These are phyloP conservation scores for Cheilosia scutellata DNA, from an alignment of 2,888 invertebrate species.

Conservation along the genomic window DNA sequence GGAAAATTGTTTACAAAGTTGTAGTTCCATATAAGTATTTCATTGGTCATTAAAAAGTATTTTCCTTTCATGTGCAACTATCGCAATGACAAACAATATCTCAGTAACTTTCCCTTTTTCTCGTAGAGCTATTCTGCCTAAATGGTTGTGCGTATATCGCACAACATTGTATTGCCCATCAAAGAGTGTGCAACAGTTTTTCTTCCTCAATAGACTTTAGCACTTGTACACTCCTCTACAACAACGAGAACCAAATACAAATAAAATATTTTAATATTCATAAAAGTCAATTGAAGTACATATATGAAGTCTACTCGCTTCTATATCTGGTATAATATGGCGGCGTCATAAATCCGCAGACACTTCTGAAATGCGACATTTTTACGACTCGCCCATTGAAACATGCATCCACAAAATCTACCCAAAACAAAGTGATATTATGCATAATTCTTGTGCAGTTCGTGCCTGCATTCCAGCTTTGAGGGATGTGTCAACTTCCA, in stretches of 20 bases:
- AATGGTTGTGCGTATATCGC: not conserved
- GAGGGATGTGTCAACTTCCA: slow-evolving; percentile 67
- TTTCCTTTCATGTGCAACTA: slow-evolving; percentile 57
- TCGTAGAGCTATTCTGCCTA: not conserved
- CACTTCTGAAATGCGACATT: slow-evolving; percentile 72
- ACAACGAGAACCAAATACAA: slow-evolving; percentile 21
- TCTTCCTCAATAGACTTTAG: slow-evolving; percentile 26
- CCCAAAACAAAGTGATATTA: slow-evolving; percentile 22
- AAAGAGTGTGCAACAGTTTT: slow-evolving; percentile 35
- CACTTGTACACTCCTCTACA: slow-evolving; percentile 7
- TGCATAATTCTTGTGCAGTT: slow-evolving; percentile 48
- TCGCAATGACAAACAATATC: slow-evolving; percentile 50
- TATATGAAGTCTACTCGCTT: not conserved
- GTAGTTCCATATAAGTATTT: slow-evolving; percentile 32
- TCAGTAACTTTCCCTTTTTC: slow-evolving; percentile 58
- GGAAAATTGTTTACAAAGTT: slow-evolving; percentile 73
- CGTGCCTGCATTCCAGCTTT: slow-evolving; percentile 42
- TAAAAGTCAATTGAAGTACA: slow-evolving; percentile 68
- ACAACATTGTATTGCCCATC: slow-evolving; percentile 47
- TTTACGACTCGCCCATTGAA: slow-evolving; percentile 48
- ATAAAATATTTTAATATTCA: slow-evolving; percentile 71
- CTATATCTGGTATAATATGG: slow-evolving; percentile 33
- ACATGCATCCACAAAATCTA: slow-evolving; percentile 25
- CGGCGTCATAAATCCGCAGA: slow-evolving; percentile 66
- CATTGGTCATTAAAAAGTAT: slow-evolving; percentile 52